Evolutionary conservation across 2,797 vertebrate genomes (phyloP).

Genomic region (Zalophus californianus): DNA sequence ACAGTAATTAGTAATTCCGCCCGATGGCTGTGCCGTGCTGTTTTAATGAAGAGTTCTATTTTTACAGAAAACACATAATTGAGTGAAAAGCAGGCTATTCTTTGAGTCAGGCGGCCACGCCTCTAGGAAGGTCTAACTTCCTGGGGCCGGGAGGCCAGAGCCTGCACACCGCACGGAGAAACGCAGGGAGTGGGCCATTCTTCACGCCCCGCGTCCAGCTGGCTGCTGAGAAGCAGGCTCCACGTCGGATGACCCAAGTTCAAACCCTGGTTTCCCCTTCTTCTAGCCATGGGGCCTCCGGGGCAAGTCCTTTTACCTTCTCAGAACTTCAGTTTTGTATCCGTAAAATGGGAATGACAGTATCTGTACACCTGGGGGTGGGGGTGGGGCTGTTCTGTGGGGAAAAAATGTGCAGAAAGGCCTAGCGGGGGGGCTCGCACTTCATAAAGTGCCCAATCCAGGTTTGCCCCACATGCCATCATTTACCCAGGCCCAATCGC

Average conservation of each 20-base stretch:
- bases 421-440: too few relatives aligned
- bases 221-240: background rate
- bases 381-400: background rate
- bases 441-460: background rate
- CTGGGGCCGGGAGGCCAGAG: background rate
- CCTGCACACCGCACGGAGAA: background rate
- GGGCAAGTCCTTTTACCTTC: background rate
- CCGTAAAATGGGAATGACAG: background rate
- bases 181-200: background rate
- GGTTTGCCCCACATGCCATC: background rate
- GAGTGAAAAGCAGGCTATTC: slow-evolving; percentile 72
- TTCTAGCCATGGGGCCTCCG: background rate
- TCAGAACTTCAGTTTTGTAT: background rate
- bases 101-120: slow-evolving; percentile 59
- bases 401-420: background rate
- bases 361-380: background rate
- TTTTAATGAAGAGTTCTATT: slow-evolving; percentile 80
- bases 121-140: slow-evolving; percentile 50
- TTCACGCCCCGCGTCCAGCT: background rate
- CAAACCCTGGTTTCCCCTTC: background rate
- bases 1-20: slow-evolving; percentile 74
- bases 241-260: background rate
- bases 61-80: slow-evolving; percentile 80
- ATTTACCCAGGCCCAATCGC: too few relatives aligned
- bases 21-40: slow-evolving; percentile 10